phyloP scores from a whole-genome alignment of 2,797 vertebrate species.

The Chaunax sp. region DNA sequence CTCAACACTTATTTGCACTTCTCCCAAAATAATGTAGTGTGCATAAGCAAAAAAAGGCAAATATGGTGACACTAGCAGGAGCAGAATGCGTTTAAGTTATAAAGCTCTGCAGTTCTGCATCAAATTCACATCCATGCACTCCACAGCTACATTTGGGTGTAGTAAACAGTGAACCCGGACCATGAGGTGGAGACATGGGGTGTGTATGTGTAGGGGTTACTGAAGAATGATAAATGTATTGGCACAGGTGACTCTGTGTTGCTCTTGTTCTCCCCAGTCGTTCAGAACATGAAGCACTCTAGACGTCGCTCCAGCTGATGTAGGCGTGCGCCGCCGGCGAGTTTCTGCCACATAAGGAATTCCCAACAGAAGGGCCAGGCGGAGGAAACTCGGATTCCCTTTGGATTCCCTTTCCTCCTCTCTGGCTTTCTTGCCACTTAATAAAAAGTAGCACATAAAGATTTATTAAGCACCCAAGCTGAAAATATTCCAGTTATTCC shows the following conservation, averaged over 20 bases:
- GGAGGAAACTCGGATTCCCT: slow-evolving; percentile 32
- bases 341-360: slow-evolving; percentile 53
- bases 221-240: slow-evolving; percentile 77
- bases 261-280: slow-evolving; percentile 78
- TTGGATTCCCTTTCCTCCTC: slow-evolving; percentile 38
- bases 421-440: slow-evolving; percentile 41
- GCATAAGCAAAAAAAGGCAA: slow-evolving; percentile 1
- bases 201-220: not conserved
- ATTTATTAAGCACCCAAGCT: slow-evolving; percentile 39
- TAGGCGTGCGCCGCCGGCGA: slow-evolving; percentile 52
- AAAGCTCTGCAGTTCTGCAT: slow-evolving; percentile 50
- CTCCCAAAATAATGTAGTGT: not conserved
- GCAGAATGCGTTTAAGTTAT: slow-evolving; percentile 43
- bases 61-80: slow-evolving; percentile 11
- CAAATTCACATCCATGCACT: slow-evolving; percentile 53
- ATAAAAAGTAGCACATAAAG: slow-evolving; percentile 47
- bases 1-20: slow-evolving; percentile 31
- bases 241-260: slow-evolving; percentile 71
- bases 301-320: slow-evolving; percentile 74
- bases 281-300: slow-evolving; percentile 76
- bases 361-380: slow-evolving; percentile 47
- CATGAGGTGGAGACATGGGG: not conserved
- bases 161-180: slow-evolving; percentile 67
- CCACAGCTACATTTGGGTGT: slow-evolving; percentile 59
- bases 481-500: slow-evolving; percentile 35